Evolutionary conservation across 2,113 vertebrate species (phyloP).

Genomic region (Geothlypis trichas): DNA sequence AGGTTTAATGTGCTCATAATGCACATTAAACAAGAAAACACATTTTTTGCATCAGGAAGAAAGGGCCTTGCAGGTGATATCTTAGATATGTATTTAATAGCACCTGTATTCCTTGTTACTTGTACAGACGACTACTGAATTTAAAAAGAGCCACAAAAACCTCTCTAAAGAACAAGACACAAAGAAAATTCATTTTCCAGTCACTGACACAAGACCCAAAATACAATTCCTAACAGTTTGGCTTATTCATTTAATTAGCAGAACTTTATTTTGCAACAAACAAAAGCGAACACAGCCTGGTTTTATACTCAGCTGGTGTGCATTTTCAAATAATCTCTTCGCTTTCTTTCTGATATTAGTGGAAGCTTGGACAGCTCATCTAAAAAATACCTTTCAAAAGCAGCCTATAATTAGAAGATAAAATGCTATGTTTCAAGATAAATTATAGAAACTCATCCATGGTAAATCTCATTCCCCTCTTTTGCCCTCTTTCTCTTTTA

Average conservation of each 20-base stretch:
- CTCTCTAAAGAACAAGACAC: not conserved
- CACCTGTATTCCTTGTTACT: not conserved
- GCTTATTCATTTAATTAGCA: not conserved
- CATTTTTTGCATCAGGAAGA: not conserved
- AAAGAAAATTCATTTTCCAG: not conserved
- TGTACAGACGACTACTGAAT: not conserved
- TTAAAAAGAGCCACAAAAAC: not conserved
- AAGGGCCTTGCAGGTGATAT: not conserved
- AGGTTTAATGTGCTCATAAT: not conserved
- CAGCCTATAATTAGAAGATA: not conserved
- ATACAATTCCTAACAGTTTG: not conserved
- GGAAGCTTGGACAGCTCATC: not conserved
- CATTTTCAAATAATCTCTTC: not conserved
- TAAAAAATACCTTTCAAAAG: not conserved
- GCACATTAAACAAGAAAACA: not conserved
- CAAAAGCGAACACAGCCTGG: not conserved
- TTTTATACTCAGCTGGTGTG: not conserved
- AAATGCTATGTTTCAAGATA: not conserved
- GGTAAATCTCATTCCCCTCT: not conserved
- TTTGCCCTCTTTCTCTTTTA: not conserved
- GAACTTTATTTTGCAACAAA: not conserved
- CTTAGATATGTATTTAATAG: not conserved
- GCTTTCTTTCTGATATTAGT: not conserved
- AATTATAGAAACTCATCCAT: not conserved
- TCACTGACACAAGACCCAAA: not conserved